Percentiles rank a stretch among this genome's conserved stretches.
These are phyloP conservation scores for Naso thynnoides DNA, from an alignment of 2,797 vertebrate genomes.

Conservation along the genomic window DNA sequence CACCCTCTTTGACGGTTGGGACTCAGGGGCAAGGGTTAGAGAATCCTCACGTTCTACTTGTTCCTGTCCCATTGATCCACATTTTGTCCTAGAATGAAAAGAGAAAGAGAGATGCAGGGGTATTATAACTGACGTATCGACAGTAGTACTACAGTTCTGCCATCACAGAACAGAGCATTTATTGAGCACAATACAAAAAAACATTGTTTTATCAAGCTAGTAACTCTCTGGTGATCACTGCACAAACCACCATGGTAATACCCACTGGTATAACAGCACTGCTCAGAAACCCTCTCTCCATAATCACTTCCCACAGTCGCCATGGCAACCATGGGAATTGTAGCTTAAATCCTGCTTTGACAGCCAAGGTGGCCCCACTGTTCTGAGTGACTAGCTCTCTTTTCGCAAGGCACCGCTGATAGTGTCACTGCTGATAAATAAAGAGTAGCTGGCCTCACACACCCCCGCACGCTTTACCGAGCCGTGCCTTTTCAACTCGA, in stretches of 20 bases:
- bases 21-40: constrained; percentile 80
- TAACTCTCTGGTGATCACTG: constrained; percentile 70
- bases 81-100: constrained; percentile 80
- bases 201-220: constrained; percentile 62
- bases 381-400: constrained; percentile 78
- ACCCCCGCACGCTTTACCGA: constrained; percentile 61
- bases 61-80: constrained; percentile 87
- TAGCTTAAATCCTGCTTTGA: constrained; percentile 80
- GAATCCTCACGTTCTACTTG: constrained; percentile 86
- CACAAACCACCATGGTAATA: constrained; percentile 74
- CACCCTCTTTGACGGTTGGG: constrained; percentile 86
- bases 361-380: constrained; percentile 77
- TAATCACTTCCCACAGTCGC: constrained; percentile 82
- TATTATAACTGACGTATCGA: constrained; percentile 38
- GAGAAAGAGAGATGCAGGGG: constrained; percentile 39
- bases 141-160: constrained; percentile 18
- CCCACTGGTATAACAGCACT: constrained; percentile 73
- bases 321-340: constrained; percentile 82
- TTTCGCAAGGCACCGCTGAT: constrained; percentile 74
- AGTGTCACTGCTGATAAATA: constrained; percentile 79
- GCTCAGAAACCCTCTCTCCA: constrained; percentile 74
- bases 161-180: constrained; percentile 46
- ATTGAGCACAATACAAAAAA: constrained; percentile 23
- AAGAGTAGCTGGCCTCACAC: constrained; percentile 62
- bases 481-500: constrained; percentile 68